Percentiles rank a stretch among this genome's conserved stretches.
These are phyloP conservation scores for Halisarca cf. caerulea DNA, from an alignment of 37 sponge, comb jelly and placozoan species.

Conservation along the genomic window DNA sequence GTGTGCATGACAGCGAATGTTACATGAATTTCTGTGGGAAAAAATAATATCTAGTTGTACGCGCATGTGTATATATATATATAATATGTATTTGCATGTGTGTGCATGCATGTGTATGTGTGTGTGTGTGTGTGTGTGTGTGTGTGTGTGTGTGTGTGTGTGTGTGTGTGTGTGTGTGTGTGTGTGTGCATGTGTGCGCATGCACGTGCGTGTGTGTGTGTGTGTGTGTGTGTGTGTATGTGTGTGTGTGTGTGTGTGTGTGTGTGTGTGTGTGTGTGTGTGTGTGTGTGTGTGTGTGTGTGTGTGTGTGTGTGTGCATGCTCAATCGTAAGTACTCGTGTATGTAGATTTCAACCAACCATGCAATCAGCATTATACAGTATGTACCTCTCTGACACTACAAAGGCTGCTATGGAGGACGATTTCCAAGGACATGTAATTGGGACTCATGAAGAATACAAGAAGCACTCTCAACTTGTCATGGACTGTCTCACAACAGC, in stretches of 20 bases:
- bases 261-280: no score
- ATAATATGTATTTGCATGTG: no score
- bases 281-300: no score
- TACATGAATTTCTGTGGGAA: no score
- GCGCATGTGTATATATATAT: no score
- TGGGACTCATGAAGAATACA: not conserved
- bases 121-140: not conserved
- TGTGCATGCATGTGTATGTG: not conserved
- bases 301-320: no score
- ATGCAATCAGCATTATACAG: no score
- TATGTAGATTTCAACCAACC: no score
- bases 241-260: not conserved
- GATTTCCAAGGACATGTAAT: not conserved
- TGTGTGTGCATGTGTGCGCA: not conserved
- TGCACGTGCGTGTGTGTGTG: not conserved
- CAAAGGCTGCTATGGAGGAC: constrained; percentile 2
- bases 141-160: not conserved
- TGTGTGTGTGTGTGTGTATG: not conserved
- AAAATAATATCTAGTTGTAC: no score
- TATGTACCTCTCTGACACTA: not conserved
- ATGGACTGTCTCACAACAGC: constrained; percentile 1
- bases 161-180: constrained; percentile 11
- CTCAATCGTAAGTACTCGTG: no score
- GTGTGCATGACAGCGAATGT: no score
- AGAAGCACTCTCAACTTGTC: not conserved